phyloP scores from a whole-genome alignment of 2,797 vertebrate genomes.

The Sciurus vulgaris region DNA sequence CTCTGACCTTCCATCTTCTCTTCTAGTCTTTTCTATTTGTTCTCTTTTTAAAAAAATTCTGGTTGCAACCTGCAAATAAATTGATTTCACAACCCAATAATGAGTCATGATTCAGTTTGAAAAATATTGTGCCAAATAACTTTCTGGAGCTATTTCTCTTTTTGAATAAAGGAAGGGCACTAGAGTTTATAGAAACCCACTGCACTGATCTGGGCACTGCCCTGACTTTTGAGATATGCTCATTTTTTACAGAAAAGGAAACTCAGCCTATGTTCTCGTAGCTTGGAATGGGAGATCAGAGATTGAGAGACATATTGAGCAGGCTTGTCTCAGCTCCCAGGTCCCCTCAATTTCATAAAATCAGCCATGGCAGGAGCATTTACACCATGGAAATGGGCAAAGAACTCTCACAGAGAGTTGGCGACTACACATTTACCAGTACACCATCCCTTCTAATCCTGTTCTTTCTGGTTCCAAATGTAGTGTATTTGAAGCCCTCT shows the following conservation, averaged over 20 bases:
- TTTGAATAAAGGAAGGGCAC: not conserved
- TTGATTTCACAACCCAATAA: conserved; percentile 25
- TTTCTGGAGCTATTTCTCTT: conserved; percentile 38
- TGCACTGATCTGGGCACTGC: not conserved
- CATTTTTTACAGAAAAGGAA: conserved; percentile 14
- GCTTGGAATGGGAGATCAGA: not conserved
- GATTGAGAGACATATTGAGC: not conserved
- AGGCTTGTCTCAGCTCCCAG: not conserved
- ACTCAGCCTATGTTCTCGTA: not conserved
- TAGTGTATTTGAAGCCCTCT: not conserved
- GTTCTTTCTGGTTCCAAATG: not conserved
- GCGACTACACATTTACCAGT: not conserved
- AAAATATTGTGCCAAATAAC: not conserved
- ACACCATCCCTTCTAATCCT: not conserved
- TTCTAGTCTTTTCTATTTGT: not conserved
- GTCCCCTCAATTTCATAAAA: not conserved
- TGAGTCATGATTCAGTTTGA: conserved; percentile 30
- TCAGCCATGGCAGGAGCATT: not conserved
- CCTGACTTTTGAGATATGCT: not conserved
- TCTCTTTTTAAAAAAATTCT: conserved; percentile 45
- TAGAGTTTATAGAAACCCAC: not conserved
- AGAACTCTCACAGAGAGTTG: not conserved
- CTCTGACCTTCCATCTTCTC: not conserved
- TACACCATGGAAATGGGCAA: not conserved
- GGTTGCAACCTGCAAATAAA: conserved; percentile 21